Evolutionary conservation across 37 sponge, comb jelly and placozoan genomes (phyloP), one percentile per base, ranked within the genome.

Genomic region (Dysidea cf. avara): DNA sequence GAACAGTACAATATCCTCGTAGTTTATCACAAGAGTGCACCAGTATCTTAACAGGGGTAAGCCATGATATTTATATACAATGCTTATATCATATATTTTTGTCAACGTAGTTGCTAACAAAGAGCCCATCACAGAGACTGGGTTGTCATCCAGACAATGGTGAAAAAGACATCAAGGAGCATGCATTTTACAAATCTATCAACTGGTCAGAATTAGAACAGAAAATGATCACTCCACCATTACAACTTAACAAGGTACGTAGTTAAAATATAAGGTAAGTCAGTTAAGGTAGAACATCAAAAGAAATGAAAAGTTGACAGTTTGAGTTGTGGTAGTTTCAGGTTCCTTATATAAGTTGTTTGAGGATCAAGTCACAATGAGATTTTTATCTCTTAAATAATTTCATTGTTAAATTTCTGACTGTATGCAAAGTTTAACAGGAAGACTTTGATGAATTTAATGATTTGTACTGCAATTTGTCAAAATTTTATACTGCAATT

Each of bases 1-100:
- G 94, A 60, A 95, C 94, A 39, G 95, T 97, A n/a, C 84, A 92
- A 40, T 91, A 94, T 62, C 99, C 99, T 13, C 89, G 88, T 31
- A 94, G 95, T 90, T 77, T 97, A 36, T 85, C 88, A 52, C 79
- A 85, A 66, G 99, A 97, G 61, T 92, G 92, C 28, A 88, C 89
- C 53, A 57, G 74, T 71, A 94, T 97, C 14, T 81, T 94, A 7
- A 77, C 90, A 89, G 99, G 99, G 75, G 96, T 92, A 32, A 75
- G 95, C n/a, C n/a, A n/a, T n/a, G n/a, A n/a, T n/a, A n/a, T 12
- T 7, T 62, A 28, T 32, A 7, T 62, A 6, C n/a, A 49, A 14
- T 49, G 28, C 56, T 29, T 2, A 13, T 7, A 6, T 20, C 22
- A 6, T 22, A 39, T 46, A n/a, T n/a, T 58, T 76, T 34, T 12